A percentile compares a stretch with the other conserved stretches of the same genome.
Conservation (phyloP, 2,888 invertebrate genomes). For the Cerceris rybyensis region DNA sequence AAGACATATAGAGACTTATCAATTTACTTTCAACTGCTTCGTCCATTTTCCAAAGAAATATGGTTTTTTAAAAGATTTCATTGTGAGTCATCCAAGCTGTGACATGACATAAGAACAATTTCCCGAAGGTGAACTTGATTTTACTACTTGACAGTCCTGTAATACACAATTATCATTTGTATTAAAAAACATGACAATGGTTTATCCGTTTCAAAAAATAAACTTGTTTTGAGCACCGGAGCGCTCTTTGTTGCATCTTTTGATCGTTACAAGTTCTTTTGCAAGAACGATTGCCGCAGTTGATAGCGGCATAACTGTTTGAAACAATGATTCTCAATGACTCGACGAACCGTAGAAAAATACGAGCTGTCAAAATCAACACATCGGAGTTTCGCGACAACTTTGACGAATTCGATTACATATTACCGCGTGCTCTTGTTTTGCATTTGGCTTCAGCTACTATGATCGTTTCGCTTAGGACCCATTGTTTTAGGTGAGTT, state of each 20-base stretch:
- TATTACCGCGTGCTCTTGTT: background rate
- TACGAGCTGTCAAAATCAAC: background rate
- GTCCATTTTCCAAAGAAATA: no score
- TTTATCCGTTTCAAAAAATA: background rate
- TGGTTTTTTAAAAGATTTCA: no score
- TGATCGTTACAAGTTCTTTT: slow-evolving; percentile 4
- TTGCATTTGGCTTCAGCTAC: no score
- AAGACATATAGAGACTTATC: no score
- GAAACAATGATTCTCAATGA: slow-evolving; percentile 5
- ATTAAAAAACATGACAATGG: background rate
- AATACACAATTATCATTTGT: no score
- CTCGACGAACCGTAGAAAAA: slow-evolving; percentile 1
- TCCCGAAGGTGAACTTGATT: no score
- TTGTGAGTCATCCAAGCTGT: no score
- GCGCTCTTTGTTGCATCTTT: background rate
- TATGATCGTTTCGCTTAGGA: no score
- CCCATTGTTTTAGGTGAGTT: no score
- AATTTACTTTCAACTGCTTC: no score
- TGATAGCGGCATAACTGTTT: background rate
- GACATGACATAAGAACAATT: no score
- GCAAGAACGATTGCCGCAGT: slow-evolving; percentile 2
- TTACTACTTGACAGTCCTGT: no score
- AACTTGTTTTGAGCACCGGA: background rate
- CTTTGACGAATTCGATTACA: slow-evolving; percentile 7
- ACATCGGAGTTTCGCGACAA: slow-evolving; percentile 2